These are phyloP conservation scores for Chaitophorus viminalis DNA, from an alignment of 2,888 invertebrate species.

Conservation along the genomic window DNA sequence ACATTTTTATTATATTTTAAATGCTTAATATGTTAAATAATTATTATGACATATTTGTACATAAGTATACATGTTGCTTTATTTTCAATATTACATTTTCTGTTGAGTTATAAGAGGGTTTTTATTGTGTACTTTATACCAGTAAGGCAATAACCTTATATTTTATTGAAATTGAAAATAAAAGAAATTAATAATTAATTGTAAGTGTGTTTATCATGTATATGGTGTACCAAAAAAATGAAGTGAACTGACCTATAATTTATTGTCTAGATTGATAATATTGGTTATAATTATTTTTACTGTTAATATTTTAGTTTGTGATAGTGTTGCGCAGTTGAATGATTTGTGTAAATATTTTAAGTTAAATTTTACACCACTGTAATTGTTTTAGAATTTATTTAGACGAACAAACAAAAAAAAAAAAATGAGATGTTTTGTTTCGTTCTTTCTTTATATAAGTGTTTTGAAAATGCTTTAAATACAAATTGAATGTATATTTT, in stretches of 20 bases:
- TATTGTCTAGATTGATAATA: background rate
- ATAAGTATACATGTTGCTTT: background rate
- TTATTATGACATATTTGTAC: background rate
- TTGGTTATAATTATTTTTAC: constrained; percentile 1
- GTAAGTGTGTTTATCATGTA: background rate
- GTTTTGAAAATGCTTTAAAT: constrained; percentile 33
- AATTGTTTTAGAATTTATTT: constrained; percentile 40
- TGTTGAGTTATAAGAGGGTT: background rate
- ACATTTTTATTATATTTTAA: background rate
- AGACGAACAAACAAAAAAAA: constrained; percentile 28
- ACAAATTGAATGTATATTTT: constrained; percentile 51
- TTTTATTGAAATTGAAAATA: constrained; percentile 2
- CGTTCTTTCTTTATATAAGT: background rate
- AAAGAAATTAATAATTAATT: background rate
- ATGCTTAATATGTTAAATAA: background rate
- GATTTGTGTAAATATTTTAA: background rate
- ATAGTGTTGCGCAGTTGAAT: constrained; percentile 33
- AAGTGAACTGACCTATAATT: background rate
- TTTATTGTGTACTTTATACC: background rate
- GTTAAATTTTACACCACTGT: constrained; percentile 16
- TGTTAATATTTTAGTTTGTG: background rate
- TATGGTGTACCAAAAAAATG: background rate
- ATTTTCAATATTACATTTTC: constrained; percentile 23
- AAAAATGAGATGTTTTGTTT: constrained; percentile 12
- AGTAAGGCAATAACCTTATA: background rate